Percentiles rank a stretch among this genome's conserved stretches.
Conservation (phyloP, 2,113 vertebrate genomes). For the Hypocryptadius cinnamomeus region DNA sequence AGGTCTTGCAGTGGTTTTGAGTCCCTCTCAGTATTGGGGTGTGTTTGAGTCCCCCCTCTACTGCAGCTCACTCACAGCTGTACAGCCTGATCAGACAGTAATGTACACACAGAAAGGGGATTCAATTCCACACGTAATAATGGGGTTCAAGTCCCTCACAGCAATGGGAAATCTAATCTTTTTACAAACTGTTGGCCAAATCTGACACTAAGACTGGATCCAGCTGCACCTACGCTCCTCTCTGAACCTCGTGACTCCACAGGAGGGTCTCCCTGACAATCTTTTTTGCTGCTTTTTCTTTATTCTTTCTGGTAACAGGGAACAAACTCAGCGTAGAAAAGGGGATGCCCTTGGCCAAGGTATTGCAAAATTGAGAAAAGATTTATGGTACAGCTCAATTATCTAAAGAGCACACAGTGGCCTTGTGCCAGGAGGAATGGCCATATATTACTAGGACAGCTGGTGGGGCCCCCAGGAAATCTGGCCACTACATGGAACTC, state of each 20-base stretch:
- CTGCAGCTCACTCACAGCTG: not conserved
- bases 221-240: not conserved
- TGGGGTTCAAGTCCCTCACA: rapidly evolving
- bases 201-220: not conserved
- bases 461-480: not conserved
- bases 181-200: not conserved
- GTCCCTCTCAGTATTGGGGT: not conserved
- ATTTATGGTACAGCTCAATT: not conserved
- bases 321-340: not conserved
- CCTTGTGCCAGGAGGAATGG: not conserved
- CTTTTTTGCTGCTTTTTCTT: not conserved
- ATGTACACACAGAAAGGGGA: not conserved
- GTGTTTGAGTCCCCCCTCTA: not conserved
- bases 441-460: not conserved
- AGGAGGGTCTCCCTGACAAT: not conserved
- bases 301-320: not conserved
- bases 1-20: not conserved
- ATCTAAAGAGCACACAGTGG: not conserved
- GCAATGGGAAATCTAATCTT: not conserved
- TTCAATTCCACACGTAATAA: not conserved
- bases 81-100: not conserved
- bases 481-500: not conserved
- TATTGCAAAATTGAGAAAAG: not conserved
- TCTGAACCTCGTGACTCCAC: not conserved
- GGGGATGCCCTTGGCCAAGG: not conserved